Conservation (phyloP, 1,140 invertebrate species). For the Tetraneura akinire region DNA sequence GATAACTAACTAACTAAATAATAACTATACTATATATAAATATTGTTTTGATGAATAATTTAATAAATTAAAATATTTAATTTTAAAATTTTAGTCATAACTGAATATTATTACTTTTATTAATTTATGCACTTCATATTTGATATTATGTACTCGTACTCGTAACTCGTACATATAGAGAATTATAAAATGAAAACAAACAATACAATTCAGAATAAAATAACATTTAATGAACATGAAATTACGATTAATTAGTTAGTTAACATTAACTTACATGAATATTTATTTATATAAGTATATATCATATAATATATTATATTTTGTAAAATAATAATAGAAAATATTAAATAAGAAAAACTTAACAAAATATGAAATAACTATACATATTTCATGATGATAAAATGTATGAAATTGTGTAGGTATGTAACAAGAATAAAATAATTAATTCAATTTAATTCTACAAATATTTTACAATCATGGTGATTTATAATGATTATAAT, state of each 20-base stretch:
- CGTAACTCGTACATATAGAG: too few species aligned
- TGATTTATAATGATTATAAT: neutral
- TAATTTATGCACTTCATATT: too few species aligned
- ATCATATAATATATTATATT: neutral
- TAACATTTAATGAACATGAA: constrained; percentile 49
- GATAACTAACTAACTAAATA: too few species aligned
- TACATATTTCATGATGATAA: constrained; percentile 37
- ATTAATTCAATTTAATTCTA: constrained; percentile 23
- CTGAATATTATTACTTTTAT: neutral
- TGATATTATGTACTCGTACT: too few species aligned
- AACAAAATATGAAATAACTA: constrained; percentile 37
- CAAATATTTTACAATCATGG: constrained; percentile 2
- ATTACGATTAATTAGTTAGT: constrained; percentile 43
- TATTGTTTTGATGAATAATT: too few species aligned
- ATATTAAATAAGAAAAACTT: constrained; percentile 34
- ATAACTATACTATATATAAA: too few species aligned
- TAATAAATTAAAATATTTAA: too few species aligned
- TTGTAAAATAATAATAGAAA: neutral
- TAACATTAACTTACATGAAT: constrained; percentile 34
- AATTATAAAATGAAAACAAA: neutral
- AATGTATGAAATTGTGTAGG: constrained; percentile 10
- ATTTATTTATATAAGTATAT: constrained; percentile 18
- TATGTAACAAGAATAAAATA: constrained; percentile 29
- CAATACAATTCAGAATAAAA: constrained; percentile 32
- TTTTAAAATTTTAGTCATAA: too few species aligned